Conservation (phyloP, 2,113 vertebrate species). For the Empidonax traillii region DNA sequence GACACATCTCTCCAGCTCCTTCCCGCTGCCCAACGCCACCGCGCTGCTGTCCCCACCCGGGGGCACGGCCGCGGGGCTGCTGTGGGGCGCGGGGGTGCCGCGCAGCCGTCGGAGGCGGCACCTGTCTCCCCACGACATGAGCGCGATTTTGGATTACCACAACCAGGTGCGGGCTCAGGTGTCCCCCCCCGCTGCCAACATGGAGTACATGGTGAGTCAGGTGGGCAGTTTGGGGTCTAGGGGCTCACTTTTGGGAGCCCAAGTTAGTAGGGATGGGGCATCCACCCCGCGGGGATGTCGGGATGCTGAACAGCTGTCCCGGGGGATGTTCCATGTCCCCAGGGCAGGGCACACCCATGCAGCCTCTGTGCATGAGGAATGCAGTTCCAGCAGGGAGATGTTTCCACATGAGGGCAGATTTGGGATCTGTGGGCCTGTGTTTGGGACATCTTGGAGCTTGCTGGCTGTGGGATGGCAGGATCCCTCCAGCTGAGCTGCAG, state of each 20-base stretch:
- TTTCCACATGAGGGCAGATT: background rate
- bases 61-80: background rate
- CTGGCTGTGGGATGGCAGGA: background rate
- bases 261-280: background rate
- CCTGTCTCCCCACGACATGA: constrained; percentile 80
- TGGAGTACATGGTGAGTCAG: constrained; percentile 89
- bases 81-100: constrained; percentile 17
- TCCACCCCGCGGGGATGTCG: background rate
- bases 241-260: background rate
- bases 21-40: constrained; percentile 63
- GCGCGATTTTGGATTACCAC: constrained; percentile 82
- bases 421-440: background rate
- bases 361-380: background rate
- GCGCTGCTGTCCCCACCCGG: background rate
- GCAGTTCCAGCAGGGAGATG: background rate
- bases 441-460: background rate
- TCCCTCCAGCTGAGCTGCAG: background rate
- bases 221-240: background rate
- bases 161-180: constrained; percentile 86
- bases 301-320: background rate
- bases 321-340: accelerated
- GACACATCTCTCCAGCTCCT: constrained; percentile 40
- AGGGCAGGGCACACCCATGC: background rate
- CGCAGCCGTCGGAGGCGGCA: constrained; percentile 67
- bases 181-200: constrained; percentile 84